Conservation (phyloP, 2,797 vertebrate genomes). For the Characodon lateralis region DNA sequence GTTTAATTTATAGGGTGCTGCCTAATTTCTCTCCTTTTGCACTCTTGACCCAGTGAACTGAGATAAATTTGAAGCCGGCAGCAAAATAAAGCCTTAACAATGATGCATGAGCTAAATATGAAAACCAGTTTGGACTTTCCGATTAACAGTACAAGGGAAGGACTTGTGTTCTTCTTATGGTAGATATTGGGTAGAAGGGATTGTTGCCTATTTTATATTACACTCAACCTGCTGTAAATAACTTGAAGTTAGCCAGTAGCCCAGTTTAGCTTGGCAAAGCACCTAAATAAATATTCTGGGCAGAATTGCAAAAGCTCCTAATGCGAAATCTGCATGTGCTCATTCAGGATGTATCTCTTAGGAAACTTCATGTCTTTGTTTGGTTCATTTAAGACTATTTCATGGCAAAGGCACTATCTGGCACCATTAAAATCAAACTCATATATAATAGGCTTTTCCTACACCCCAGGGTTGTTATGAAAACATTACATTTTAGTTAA, state of each 20-base stretch:
- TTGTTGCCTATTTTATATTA: not conserved
- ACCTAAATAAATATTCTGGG: not conserved
- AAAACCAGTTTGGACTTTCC: not conserved
- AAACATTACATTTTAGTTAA: not conserved
- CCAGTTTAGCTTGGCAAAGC: not conserved
- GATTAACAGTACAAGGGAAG: not conserved
- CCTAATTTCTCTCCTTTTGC: slow-evolving; percentile 18
- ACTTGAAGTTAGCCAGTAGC: not conserved
- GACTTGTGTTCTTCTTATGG: not conserved
- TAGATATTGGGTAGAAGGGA: too few species aligned
- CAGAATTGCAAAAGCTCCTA: not conserved
- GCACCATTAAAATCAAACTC: not conserved
- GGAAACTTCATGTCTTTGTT: not conserved
- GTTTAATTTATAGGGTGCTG: slow-evolving; percentile 20
- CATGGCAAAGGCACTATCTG: not conserved
- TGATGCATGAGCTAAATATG: not conserved
- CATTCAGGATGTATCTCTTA: not conserved
- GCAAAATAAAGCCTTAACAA: not conserved
- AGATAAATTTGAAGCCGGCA: slow-evolving; percentile 2
- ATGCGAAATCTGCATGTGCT: not conserved
- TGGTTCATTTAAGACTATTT: not conserved
- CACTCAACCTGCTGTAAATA: not conserved
- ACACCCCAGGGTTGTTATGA: not conserved
- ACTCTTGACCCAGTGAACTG: slow-evolving; percentile 24
- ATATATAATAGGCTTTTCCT: not conserved